These are phyloP conservation scores for Conus betulinus DNA, from an alignment of 1,140 invertebrate species.

Conservation along the genomic window DNA sequence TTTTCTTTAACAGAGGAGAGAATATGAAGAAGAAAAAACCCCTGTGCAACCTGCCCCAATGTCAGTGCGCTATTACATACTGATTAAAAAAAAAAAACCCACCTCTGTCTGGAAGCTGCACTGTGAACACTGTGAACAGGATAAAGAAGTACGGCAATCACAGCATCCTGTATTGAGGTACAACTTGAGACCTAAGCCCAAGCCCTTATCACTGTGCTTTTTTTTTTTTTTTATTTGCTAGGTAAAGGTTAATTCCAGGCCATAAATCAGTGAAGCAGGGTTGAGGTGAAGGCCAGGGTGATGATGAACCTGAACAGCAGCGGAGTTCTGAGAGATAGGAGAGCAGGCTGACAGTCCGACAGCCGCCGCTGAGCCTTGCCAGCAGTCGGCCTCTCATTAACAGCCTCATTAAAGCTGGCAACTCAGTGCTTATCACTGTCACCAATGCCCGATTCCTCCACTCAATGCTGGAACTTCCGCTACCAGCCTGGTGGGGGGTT, in stretches of 20 bases:
- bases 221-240: neutral
- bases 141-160: too few species aligned
- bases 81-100: too few species aligned
- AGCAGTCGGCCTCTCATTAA: neutral
- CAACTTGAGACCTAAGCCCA: neutral
- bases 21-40: too few species aligned
- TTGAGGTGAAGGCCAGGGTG: neutral
- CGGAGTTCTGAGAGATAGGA: neutral
- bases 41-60: too few species aligned
- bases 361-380: neutral
- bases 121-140: too few species aligned
- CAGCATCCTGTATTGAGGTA: too few species aligned
- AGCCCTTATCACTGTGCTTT: neutral
- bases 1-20: too few species aligned
- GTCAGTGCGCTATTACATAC: too few species aligned
- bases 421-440: neutral
- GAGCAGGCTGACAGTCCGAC: neutral
- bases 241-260: neutral
- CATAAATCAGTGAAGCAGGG: neutral
- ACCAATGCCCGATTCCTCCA: neutral
- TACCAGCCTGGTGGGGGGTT: too few species aligned
- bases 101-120: too few species aligned
- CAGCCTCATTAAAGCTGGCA: neutral
- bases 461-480: neutral
- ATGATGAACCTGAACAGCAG: neutral